Conservation (phyloP, 1,140 invertebrate species). For the Euwallacea fornicatus region DNA sequence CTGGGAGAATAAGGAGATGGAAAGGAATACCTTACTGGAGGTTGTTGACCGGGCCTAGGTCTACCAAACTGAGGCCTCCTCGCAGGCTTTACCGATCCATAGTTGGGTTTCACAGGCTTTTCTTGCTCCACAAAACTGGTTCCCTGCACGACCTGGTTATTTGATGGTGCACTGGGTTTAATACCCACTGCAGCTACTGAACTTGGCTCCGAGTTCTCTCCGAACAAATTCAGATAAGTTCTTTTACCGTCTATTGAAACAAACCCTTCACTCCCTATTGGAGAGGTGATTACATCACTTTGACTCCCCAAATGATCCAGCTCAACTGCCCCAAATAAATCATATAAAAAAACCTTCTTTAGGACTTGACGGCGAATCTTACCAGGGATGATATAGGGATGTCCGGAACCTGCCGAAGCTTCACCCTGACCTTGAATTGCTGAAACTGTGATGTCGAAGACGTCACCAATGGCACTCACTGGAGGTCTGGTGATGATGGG, state of each 20-base stretch:
- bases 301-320: conserved; percentile 48
- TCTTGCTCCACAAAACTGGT: conserved; percentile 57
- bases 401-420: conserved; percentile 54
- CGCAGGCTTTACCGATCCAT: conserved; percentile 49
- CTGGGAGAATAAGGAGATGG: neutral
- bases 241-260: conserved; percentile 91
- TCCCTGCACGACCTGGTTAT: conserved; percentile 56
- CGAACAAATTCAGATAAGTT: conserved; percentile 84
- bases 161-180: conserved; percentile 49
- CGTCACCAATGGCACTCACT: conserved; percentile 64
- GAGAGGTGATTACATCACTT: conserved; percentile 72
- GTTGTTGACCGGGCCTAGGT: conserved; percentile 60
- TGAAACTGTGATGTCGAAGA: conserved; percentile 85
- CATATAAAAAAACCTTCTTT: conserved; percentile 23
- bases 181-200: conserved; percentile 43
- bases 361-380: conserved; percentile 43
- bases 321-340: conserved; percentile 40
- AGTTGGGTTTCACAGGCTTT: conserved; percentile 43
- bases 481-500: conserved; percentile 51
- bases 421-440: conserved; percentile 77
- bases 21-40: conserved; percentile 58
- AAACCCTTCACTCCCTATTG: conserved; percentile 78
- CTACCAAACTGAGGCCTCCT: conserved; percentile 57
- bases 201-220: conserved; percentile 52
- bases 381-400: conserved; percentile 59